Evolutionary conservation across 2,888 invertebrate species (phyloP).

Genomic region (Dorcus hopei): DNA sequence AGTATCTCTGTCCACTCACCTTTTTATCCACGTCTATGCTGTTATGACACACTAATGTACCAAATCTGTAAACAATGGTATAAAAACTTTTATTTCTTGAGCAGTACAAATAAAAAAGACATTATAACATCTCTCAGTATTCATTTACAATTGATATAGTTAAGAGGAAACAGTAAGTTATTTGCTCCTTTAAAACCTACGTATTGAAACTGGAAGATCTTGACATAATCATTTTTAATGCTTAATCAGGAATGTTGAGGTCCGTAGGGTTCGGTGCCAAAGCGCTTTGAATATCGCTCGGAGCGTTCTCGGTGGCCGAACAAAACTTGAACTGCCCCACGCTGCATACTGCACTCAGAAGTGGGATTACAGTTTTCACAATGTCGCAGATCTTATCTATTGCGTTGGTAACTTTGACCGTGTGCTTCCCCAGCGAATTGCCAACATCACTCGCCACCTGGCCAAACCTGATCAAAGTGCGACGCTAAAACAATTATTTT

Average conservation of each 20-base stretch:
- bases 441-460: slow-evolving; percentile 41
- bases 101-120: no score
- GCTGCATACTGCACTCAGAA: slow-evolving; percentile 45
- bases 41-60: no score
- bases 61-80: no score
- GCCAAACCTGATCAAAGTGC: slow-evolving; percentile 40
- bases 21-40: no score
- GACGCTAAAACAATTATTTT: slow-evolving; percentile 32
- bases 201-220: no score
- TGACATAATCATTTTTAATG: no score
- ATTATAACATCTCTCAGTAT: no score
- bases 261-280: slow-evolving; percentile 27
- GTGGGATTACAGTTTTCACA: slow-evolving; percentile 45
- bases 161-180: no score
- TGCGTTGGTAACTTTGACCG: slow-evolving; percentile 38
- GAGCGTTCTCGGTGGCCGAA: slow-evolving; percentile 39
- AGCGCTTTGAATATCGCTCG: slow-evolving; percentile 33
- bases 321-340: slow-evolving; percentile 48
- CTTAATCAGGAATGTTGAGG: slow-evolving; percentile 10
- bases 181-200: no score
- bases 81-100: no score
- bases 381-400: slow-evolving; percentile 46
- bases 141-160: no score
- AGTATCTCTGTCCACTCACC: no score
- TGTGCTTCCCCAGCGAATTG: slow-evolving; percentile 41